Base-by-base conservation (phyloP, 2,113 vertebrate genomes). In the Tragelaphus buxtoni region DNA sequence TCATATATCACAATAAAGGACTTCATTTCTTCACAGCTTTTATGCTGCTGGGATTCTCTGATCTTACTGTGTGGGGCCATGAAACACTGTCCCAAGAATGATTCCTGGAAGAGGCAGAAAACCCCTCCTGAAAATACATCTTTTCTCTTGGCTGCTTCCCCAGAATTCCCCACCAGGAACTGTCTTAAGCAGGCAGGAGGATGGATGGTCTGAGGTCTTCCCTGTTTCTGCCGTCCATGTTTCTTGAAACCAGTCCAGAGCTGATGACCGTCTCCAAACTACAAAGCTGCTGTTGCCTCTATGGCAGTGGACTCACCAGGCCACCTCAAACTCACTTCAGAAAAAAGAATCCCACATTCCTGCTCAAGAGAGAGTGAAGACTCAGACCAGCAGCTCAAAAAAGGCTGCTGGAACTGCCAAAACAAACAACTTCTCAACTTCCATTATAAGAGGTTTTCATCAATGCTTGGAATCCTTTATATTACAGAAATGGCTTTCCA, bases 61-160 rank as follows among this genome's bases (percentile, higher is more conserved):
- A 98, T 95, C 97, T 86, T 96, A 87, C 97, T 98, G 97, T 98
- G 97, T 98, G 97, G 91, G 97, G 95, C 96, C 95, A 39, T 87
- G 79, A 96, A 96, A 89, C 96, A 97, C 82, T 60, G 82, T 96
- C 96, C 91, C 93, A 95, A 92, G 96, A 96, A 97, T 79, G 91
- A 97, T 97, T 98, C 95, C 95, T 98, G 97, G 97, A 98, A 98
- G 93, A 97, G 81, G 83, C 86, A 91, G 90, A 97, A 96, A 97
- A 92, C 49, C 93, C 95, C 98, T 96, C 89, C 94, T 97, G 95
- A 82, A 98, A 98, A 97, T 98, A 92, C 84, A 97, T 98, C 97
- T 98, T 98, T 93, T 80, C 88, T 95, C 82, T 97, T 98, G 98
- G 98, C 98, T 96, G 74, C 90, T 53, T 91, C 97, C 98, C 98